These are phyloP conservation scores for Eudyptes chrysolophus DNA, from an alignment of 2,113 vertebrate genomes.

Conservation along the genomic window DNA sequence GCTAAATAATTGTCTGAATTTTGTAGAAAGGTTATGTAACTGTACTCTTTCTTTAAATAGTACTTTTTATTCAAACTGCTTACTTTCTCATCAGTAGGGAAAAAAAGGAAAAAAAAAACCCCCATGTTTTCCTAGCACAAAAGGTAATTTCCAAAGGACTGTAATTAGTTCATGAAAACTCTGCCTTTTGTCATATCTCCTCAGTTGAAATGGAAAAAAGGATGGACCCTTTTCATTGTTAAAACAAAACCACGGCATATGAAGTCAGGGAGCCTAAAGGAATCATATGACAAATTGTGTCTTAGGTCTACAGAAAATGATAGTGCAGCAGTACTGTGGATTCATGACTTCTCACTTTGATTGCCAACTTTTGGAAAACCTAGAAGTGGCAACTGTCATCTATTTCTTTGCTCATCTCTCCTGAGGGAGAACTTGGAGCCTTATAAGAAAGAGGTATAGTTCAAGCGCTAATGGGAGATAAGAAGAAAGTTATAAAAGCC, in stretches of 20 bases:
- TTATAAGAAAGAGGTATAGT: neutral
- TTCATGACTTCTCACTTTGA: conserved; percentile 58
- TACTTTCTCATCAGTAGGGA: conserved; percentile 67
- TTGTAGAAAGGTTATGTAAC: conserved; percentile 81
- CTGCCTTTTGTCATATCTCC: conserved; percentile 70
- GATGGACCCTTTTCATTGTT: conserved; percentile 64
- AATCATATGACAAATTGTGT: conserved; percentile 45
- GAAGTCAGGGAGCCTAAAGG: conserved; percentile 33
- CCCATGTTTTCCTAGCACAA: conserved; percentile 73
- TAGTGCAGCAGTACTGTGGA: conserved; percentile 22
- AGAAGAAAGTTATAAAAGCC: neutral
- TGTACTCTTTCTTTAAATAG: conserved; percentile 83
- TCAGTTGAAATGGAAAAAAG: conserved; percentile 54
- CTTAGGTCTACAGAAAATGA: conserved; percentile 49
- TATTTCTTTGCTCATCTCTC: conserved; percentile 13
- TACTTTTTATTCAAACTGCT: conserved; percentile 77
- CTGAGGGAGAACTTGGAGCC: neutral
- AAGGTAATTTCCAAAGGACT: conserved; percentile 75
- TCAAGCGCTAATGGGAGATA: conserved; percentile 27
- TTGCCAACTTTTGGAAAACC: conserved; percentile 49
- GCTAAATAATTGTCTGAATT: conserved; percentile 76
- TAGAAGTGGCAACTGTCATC: conserved; percentile 20
- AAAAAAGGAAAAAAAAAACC: neutral
- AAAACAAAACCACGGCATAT: conserved; percentile 45
- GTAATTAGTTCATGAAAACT: conserved; percentile 77